phyloP scores from a whole-genome alignment of 2,888 invertebrate genomes.

The Microplitis manilae region DNA sequence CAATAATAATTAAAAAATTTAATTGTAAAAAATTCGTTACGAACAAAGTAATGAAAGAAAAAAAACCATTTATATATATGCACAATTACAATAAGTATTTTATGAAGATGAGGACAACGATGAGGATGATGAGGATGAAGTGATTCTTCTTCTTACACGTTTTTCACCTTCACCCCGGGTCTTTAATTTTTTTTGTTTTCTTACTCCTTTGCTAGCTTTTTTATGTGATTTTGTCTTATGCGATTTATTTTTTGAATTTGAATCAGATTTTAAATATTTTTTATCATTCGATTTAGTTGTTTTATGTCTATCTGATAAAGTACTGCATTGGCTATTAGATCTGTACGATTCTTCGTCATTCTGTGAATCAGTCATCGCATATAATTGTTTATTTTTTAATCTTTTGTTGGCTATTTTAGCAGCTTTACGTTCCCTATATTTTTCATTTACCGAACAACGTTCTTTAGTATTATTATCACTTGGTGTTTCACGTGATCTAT shows the following conservation, averaged over 20 bases:
- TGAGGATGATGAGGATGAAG: constrained; percentile 25
- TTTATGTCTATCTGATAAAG: constrained; percentile 10
- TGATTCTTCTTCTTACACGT: constrained; percentile 2
- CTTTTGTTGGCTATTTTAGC: constrained; percentile 13
- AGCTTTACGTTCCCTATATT: background rate
- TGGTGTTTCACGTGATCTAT: constrained; percentile 21
- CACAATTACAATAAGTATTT: background rate
- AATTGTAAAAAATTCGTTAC: background rate
- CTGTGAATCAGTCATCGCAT: constrained; percentile 21
- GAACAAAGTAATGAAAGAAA: constrained; percentile 4
- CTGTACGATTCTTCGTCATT: constrained; percentile 26
- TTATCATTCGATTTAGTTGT: constrained; percentile 18
- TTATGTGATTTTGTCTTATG: constrained; percentile 18
- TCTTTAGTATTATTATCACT: background rate
- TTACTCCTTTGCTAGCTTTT: constrained; percentile 17
- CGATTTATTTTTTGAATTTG: background rate
- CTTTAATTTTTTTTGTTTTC: constrained; percentile 31
- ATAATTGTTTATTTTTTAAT: constrained; percentile 27
- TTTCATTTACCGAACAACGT: background rate
- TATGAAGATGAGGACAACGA: constrained; percentile 11
- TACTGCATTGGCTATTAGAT: constrained; percentile 33
- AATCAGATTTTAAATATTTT: background rate
- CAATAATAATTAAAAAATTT: background rate
- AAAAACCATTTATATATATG: background rate
- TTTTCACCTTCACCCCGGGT: constrained; percentile 24